Base-by-base conservation (phyloP, 2,888 invertebrate species). In the Hirudinaria manillensis region DNA sequence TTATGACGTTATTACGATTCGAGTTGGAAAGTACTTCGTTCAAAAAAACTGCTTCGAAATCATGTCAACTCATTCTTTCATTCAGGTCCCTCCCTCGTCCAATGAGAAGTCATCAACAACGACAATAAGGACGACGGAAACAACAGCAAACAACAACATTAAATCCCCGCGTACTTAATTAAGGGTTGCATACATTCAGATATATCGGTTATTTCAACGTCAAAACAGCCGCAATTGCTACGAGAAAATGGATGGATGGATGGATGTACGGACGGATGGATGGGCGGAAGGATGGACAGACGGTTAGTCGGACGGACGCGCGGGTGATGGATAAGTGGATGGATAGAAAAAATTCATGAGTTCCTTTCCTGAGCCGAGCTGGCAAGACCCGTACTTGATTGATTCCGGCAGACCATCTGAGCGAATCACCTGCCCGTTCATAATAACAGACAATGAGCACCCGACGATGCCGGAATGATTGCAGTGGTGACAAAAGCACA, bases 261-360 rank as follows among this genome's bases (percentile, higher is more conserved):
- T 34, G 36, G 32, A 68, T 34, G 66, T 13, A 19, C 29, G 16
- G 29, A 65, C 21, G 66, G 10, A 13, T 24, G 66, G 24, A 24
- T 65, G 66, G 29, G 29, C 24, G 66, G 29, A 19, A 24, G 66
- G 24, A 19, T 13, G 66, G 24, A 65, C 10, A 29, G 24, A 19
- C 29, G 32, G 36, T 1, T 6, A 21, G 21, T 34, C 0, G 36
- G 34, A 68, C 34, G 7, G 32, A 34, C 13, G 32, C 4, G 6
- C 27, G 29, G 34, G 34, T 29, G 32, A 68, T 13, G 3, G 36
- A 34, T 21, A 21, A 6, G 13, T 68, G 32, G n/a, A 68, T 7
- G 68, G 32, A 19, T 29, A 21, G n/a, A 68, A 32, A 36, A 3
- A 68, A 68, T 68, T 61, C 61, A 61, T 61, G 61, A 61, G 61